Conservation (phyloP, 2,113 vertebrate species). For the Anolis sagrei region DNA sequence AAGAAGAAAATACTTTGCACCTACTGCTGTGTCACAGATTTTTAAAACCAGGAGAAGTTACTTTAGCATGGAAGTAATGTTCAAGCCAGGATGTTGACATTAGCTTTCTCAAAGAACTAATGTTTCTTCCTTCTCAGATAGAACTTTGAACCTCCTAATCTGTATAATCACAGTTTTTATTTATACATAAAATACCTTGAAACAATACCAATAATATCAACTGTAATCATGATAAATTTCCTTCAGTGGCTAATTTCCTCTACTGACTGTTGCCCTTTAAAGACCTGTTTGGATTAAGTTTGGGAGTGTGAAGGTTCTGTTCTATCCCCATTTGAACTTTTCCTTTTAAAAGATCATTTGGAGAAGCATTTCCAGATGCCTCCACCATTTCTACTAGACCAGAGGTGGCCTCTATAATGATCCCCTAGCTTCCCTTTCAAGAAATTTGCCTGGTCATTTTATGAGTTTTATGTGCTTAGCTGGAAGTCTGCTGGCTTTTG, state of each 20-base stretch:
- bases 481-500: neutral
- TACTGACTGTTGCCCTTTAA: neutral
- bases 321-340: neutral
- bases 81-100: neutral
- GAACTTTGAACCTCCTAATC: neutral
- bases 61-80: rapidly evolving
- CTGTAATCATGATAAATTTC: too few species aligned
- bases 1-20: neutral
- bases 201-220: too few species aligned
- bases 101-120: neutral
- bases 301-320: too few species aligned
- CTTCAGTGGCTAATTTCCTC: neutral
- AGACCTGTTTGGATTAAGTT: neutral
- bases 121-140: neutral
- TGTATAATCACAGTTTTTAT: too few species aligned
- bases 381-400: neutral
- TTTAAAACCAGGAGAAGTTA: neutral
- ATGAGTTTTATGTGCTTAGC: neutral
- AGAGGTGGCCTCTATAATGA: neutral
- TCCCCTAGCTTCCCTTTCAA: neutral
- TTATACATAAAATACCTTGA: too few species aligned
- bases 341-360: neutral
- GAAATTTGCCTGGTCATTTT: neutral
- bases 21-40: rapidly evolving
- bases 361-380: neutral